Base-by-base conservation (phyloP, 2,888 invertebrate species). In the Cerastis leucographa region DNA sequence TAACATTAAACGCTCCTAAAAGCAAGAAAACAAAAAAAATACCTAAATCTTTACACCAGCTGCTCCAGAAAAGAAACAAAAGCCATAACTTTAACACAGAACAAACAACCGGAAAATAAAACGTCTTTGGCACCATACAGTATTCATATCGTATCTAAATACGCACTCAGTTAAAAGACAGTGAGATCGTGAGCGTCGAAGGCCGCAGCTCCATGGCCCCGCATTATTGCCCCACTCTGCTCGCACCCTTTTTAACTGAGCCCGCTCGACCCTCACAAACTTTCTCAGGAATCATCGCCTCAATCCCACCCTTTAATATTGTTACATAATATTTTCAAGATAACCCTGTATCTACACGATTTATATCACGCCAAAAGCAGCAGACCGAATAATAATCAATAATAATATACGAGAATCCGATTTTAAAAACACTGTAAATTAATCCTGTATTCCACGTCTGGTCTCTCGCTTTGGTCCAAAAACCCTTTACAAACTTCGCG, bases 161-260 rank as follows among this genome's bases (percentile, higher is more conserved):
- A 85, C 68, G 49, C 80, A 86, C 76, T 87, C 85, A 66, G 83
- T 83, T 85, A 81, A 86, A 80, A 76, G 70, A 72, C 84, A 90
- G 89, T 88, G 77, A 87, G 80, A 85, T 81, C 64, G 76, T 74
- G 44, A 81, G 64, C 73, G 59, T 40, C 59, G 64, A 62, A 76
- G 80, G 67, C 78, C 77, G 70, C 44, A 11, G 89, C 91, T 91
- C 93, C 94, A 91, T 91, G 90, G 89, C 86, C 88, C 89, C 86
- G 83, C 91, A 90, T 94, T 94, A 94, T 93, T 92, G 91, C 89
- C 90, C 90, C 90, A 90, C 91, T 92, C 90, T 85, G 86, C 81
- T 78, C 88, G 89, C 91, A 94, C 94, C 96, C 95, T 94, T 96
- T 95, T 95, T 95, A 95, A 94, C 93, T 88, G 86, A 81, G 86